These are phyloP conservation scores for Spongilla lacustris DNA, from an alignment of 37 sponge, comb jelly and placozoan genomes.

Conservation along the genomic window DNA sequence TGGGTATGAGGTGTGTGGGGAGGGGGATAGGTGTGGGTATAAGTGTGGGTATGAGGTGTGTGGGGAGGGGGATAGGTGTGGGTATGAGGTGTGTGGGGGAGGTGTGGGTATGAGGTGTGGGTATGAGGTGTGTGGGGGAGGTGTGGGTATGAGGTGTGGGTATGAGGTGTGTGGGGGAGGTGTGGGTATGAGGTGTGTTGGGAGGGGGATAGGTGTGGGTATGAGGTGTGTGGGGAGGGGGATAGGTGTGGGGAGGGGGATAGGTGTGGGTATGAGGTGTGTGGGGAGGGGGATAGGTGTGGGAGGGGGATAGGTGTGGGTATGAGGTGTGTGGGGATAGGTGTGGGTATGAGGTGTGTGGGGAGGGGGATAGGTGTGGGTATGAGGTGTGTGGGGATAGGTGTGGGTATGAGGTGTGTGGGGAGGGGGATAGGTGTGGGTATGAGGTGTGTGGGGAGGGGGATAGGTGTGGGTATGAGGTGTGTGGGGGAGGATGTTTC, in stretches of 20 bases:
- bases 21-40: too few relatives aligned
- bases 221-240: not conserved
- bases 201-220: too few relatives aligned
- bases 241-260: not conserved
- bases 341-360: slow-evolving; percentile 1
- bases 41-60: slow-evolving; percentile 4
- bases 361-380: not conserved
- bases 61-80: not conserved
- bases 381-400: not conserved
- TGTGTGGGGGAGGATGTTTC: not conserved
- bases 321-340: too few relatives aligned
- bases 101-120: not conserved
- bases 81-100: too few relatives aligned
- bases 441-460: not conserved
- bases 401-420: not conserved
- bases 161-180: too few relatives aligned
- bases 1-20: not conserved
- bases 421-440: not conserved
- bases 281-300: too few relatives aligned
- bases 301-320: too few relatives aligned
- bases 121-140: too few relatives aligned
- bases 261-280: slow-evolving; percentile 6
- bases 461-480: not conserved
- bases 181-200: too few relatives aligned
- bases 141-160: too few relatives aligned